phyloP scores from a whole-genome alignment of 2,888 invertebrate genomes.

The Gibbula magus region DNA sequence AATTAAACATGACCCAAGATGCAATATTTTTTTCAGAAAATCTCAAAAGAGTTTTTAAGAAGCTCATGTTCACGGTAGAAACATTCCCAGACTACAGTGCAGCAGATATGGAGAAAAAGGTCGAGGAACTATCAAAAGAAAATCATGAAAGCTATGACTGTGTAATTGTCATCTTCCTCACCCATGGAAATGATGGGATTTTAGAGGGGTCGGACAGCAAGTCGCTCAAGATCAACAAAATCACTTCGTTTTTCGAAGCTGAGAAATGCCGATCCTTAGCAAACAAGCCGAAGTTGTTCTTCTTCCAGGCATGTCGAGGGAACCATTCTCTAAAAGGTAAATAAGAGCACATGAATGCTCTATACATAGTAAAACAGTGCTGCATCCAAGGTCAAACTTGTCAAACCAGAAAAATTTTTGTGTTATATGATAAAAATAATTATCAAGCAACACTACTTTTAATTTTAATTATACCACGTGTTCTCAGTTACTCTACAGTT shows the following conservation, averaged over 20 bases:
- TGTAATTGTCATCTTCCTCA: not conserved
- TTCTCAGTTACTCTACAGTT: too few relatives aligned
- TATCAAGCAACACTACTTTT: too few relatives aligned
- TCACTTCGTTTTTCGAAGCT: not conserved
- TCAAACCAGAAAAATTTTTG: too few relatives aligned
- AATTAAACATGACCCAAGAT: too few relatives aligned
- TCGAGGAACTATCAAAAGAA: not conserved
- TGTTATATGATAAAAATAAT: too few relatives aligned
- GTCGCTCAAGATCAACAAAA: not conserved
- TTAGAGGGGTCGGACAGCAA: not conserved
- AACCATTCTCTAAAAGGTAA: not conserved
- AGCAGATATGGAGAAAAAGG: not conserved
- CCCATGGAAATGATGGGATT: not conserved
- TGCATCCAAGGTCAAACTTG: too few relatives aligned
- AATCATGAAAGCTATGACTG: not conserved
- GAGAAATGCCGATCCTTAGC: not conserved
- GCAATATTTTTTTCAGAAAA: not conserved
- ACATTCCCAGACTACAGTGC: not conserved
- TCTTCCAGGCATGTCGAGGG: not conserved
- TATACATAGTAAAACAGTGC: too few relatives aligned
- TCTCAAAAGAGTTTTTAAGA: not conserved
- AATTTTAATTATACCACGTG: too few relatives aligned
- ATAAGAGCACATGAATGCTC: not conserved
- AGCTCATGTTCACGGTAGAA: not conserved
- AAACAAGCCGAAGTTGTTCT: not conserved